Percentiles rank a stretch among this genome's conserved stretches.
Evolutionary conservation across 2,113 vertebrate genomes (phyloP).

Genomic region (Triplophysa rosa): DNA sequence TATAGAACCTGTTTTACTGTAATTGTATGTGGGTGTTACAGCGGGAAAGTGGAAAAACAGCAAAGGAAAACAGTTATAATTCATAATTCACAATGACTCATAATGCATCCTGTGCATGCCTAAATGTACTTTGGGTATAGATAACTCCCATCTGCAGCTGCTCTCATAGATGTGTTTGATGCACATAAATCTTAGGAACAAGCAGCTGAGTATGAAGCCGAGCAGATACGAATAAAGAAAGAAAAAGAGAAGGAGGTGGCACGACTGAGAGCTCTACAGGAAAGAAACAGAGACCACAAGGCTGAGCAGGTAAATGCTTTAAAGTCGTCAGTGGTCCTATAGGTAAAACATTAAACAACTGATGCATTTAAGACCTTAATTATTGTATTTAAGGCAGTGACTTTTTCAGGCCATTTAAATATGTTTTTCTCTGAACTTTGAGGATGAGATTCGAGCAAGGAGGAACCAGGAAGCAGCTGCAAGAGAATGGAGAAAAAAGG

Average conservation of each 20-base stretch:
- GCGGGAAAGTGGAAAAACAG: too few species aligned
- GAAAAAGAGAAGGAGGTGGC: constrained; percentile 84
- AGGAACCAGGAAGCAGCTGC: constrained; percentile 82
- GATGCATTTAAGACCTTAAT: background rate
- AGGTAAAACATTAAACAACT: background rate
- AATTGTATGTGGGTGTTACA: too few species aligned
- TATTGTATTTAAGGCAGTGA: background rate
- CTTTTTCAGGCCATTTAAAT: background rate
- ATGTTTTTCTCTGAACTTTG: background rate
- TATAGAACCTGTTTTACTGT: too few species aligned
- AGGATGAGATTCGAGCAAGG: constrained; percentile 84
- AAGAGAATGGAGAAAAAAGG: constrained; percentile 84
- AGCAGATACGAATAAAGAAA: constrained; percentile 77
- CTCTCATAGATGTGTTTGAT: background rate
- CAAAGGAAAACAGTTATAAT: too few species aligned
- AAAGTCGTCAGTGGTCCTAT: too few species aligned
- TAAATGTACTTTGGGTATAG: too few species aligned
- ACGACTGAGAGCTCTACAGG: constrained; percentile 78
- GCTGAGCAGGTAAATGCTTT: constrained; percentile 79
- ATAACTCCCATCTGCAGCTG: too few species aligned
- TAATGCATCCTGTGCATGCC: too few species aligned
- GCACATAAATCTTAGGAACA: constrained; percentile 70
- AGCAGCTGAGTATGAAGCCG: constrained; percentile 80
- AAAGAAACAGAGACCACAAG: constrained; percentile 79
- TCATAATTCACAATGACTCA: too few species aligned